Conservation (phyloP, 1,140 invertebrate species). For the Neodiprion virginianus region DNA sequence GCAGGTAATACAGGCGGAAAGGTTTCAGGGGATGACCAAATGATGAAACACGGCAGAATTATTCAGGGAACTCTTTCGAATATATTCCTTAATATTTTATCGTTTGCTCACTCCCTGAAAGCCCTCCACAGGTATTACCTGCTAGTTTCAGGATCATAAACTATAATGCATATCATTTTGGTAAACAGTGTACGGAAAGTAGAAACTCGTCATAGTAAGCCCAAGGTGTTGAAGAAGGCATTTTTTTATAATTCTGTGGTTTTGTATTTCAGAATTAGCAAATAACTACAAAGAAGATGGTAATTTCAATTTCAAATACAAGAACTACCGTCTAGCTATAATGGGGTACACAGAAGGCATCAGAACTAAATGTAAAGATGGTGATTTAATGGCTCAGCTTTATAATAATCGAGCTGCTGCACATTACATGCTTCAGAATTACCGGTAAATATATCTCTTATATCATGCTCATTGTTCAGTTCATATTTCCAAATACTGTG, state of each 20-base stretch:
- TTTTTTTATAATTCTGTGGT: constrained; percentile 25
- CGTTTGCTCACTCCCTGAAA: too few relatives aligned
- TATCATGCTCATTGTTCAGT: too few relatives aligned
- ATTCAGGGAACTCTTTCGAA: too few relatives aligned
- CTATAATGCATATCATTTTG: too few relatives aligned
- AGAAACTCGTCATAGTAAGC: constrained; percentile 6
- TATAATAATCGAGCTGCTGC: constrained; percentile 92
- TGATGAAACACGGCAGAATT: neutral
- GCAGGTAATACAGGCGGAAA: too few relatives aligned
- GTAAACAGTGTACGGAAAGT: too few relatives aligned
- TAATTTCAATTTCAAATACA: constrained; percentile 94
- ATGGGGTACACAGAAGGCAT: constrained; percentile 89
- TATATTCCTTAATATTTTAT: too few relatives aligned
- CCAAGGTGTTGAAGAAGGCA: neutral
- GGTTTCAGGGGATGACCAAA: too few relatives aligned
- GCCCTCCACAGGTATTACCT: too few relatives aligned
- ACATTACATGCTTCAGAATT: constrained; percentile 88
- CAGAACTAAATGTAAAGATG: constrained; percentile 78
- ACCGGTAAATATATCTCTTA: constrained; percentile 61
- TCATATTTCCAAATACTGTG: too few relatives aligned
- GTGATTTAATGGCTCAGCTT: constrained; percentile 79
- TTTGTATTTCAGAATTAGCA: constrained; percentile 75
- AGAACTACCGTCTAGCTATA: constrained; percentile 92
- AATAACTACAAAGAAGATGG: constrained; percentile 95
- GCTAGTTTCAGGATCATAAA: too few relatives aligned